Evolutionary conservation across 2,888 invertebrate genomes (phyloP).

Genomic region (Watsonalla cultraria): DNA sequence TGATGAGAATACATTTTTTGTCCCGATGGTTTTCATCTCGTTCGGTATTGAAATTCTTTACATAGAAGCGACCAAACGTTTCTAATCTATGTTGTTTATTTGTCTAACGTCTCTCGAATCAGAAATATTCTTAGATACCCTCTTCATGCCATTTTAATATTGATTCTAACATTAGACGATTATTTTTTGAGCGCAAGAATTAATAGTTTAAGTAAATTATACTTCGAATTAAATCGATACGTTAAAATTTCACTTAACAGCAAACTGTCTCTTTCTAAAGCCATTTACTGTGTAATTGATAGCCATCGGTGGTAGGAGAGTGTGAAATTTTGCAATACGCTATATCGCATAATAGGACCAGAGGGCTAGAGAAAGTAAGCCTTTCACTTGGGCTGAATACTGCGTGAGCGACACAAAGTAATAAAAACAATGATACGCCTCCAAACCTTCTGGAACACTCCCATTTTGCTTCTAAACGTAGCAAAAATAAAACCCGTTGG

Average conservation of each 20-base stretch:
- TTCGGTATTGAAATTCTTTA: background rate
- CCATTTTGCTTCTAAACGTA: constrained; percentile 27
- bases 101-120: background rate
- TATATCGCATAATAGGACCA: constrained; percentile 59
- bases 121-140: no score
- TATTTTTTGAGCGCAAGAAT: no score
- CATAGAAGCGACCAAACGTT: background rate
- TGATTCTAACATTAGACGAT: background rate
- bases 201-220: no score
- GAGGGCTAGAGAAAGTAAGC: constrained; percentile 74
- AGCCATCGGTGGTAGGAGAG: constrained; percentile 53
- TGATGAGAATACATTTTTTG: constrained; percentile 17
- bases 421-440: constrained; percentile 63
- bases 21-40: background rate
- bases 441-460: constrained; percentile 40
- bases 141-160: background rate
- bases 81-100: background rate
- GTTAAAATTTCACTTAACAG: no score
- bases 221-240: no score
- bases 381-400: constrained; percentile 65
- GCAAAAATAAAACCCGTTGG: constrained; percentile 13
- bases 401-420: constrained; percentile 39
- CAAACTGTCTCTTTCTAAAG: constrained; percentile 35
- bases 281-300: constrained; percentile 60
- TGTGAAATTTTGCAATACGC: constrained; percentile 70